phyloP scores from a whole-genome alignment of 2,888 invertebrate species.

The Orthosia cruda region DNA sequence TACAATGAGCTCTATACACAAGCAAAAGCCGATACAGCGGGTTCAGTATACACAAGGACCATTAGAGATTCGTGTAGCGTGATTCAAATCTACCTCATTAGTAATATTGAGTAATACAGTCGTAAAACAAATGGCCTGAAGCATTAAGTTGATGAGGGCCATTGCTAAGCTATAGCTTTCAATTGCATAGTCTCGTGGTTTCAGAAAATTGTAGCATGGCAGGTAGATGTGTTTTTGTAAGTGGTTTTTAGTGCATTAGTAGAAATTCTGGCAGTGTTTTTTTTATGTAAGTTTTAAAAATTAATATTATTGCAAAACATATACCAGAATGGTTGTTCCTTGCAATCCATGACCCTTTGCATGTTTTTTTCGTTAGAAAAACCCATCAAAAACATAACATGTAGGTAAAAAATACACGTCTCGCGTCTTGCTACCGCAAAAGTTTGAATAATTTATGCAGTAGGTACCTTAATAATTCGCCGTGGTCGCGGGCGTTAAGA shows the following conservation, averaged over 20 bases:
- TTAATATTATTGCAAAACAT: no score
- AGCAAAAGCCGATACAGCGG: no score
- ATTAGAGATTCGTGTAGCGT: slow-evolving; percentile 52
- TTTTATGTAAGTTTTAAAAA: not conserved
- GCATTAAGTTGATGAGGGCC: slow-evolving; percentile 60
- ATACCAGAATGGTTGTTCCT: no score
- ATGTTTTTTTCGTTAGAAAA: not conserved
- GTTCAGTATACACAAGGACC: slow-evolving; percentile 27
- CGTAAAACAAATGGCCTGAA: slow-evolving; percentile 57
- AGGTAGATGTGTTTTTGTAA: not conserved
- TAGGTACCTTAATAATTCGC: no score
- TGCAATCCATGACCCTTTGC: no score
- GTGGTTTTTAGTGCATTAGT: not conserved
- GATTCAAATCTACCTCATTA: slow-evolving; percentile 57
- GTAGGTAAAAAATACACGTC: no score
- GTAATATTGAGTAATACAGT: slow-evolving; percentile 62
- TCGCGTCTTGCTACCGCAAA: no score
- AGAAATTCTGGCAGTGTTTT: no score
- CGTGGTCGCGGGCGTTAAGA: no score
- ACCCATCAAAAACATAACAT: not conserved
- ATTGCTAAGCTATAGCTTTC: slow-evolving; percentile 39
- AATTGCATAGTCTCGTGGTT: slow-evolving; percentile 21
- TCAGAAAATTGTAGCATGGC: not conserved
- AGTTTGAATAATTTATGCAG: no score
- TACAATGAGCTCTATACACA: not conserved